Conservation (phyloP, 2,888 invertebrate species). For the Trisateles emortualis region DNA sequence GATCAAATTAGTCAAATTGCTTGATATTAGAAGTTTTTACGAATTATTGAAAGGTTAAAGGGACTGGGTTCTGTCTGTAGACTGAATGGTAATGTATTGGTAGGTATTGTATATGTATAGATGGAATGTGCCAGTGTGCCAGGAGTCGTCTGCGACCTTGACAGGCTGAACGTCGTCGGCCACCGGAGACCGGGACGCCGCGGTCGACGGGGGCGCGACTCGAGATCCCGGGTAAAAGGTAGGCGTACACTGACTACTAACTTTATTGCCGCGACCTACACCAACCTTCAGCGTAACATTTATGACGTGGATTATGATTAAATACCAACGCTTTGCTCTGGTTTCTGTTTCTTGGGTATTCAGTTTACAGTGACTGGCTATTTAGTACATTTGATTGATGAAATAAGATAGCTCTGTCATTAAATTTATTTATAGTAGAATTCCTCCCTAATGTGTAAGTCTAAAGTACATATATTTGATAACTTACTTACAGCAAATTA, state of each 20-base stretch:
- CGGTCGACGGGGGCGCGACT: constrained; percentile 53
- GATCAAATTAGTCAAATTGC: too few relatives aligned
- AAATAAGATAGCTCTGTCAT: neutral
- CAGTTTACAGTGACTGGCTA: neutral
- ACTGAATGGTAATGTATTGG: constrained; percentile 26
- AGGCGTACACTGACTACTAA: constrained; percentile 48
- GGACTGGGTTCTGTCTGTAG: neutral
- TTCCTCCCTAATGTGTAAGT: neutral
- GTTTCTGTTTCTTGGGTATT: constrained; percentile 17
- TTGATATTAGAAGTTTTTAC: too few relatives aligned
- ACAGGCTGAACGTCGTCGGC: constrained; percentile 57
- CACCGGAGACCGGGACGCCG: constrained; percentile 61
- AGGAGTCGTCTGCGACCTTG: constrained; percentile 68
- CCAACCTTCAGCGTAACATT: constrained; percentile 44
- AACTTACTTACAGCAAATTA: neutral
- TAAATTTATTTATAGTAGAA: neutral
- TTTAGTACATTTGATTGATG: neutral
- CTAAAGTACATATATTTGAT: neutral
- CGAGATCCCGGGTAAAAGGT: constrained; percentile 51
- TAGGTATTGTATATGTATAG: constrained; percentile 34
- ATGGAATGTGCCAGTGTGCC: constrained; percentile 53
- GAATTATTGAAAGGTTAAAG: neutral
- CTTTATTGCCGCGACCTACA: constrained; percentile 45
- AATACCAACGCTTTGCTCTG: constrained; percentile 13
- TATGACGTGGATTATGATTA: constrained; percentile 26